Evolutionary conservation across 2,113 vertebrate genomes (phyloP), one percentile per base, ranked within the genome.

Genomic region (Ictalurus punctatus): DNA sequence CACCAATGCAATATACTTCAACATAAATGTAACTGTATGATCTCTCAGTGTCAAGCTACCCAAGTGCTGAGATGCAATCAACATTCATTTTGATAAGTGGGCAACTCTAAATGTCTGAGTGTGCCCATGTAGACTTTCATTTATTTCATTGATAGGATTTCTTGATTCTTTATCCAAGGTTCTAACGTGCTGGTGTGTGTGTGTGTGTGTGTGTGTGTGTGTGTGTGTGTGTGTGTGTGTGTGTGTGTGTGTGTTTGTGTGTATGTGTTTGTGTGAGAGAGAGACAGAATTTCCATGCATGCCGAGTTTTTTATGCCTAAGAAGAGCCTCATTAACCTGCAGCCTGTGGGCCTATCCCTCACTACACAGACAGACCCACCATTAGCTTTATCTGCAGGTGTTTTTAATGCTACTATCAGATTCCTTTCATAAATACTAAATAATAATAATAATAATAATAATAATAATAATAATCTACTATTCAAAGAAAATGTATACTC

Each of bases 311-410:
- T 81, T 86, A 88, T 82, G 84, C 85, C 85, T 58, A 34, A 67
- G 78, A 83, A 54, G 17, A 34, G 86, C 56, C 58, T 69, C 54
- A 67, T 88, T 90, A 87, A 82, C 85, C 83, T 82, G 59, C 54
- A 74, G 87, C 67, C 86, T 88, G 65, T 73, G 85, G 83, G 65
- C 78, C 84, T 83, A 52, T 88, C 78, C 86, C 83, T 90, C 58
- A 58, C 76, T 73, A 44, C 17, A 44, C 6, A 44, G 67, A 78
- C 56, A 48, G 76, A 82, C 73, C 34, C 14, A 40, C 73, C 37
- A n/a, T 86, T 61, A 86, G 73, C 37, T 88, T 79, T 76, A 74
- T 65, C 4, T 54, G 56, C 25, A 83, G 30, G 19, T 52, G 76
- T 17, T 52, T 76, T 48, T 52, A 69, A 58, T 74, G 37, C 69